Base-by-base conservation (phyloP, 2,888 invertebrate species). In the Agrotis clavis region DNA sequence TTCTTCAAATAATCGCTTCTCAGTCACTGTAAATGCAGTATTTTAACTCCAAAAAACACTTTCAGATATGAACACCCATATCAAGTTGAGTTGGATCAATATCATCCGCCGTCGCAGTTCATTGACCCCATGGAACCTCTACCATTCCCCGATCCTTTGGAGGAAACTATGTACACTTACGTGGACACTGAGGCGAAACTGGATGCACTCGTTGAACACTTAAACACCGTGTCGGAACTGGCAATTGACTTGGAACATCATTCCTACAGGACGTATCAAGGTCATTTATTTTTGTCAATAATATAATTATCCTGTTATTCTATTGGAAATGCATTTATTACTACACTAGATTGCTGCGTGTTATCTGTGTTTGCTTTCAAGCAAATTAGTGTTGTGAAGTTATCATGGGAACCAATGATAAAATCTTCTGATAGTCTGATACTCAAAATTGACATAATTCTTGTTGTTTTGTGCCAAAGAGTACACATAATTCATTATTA, bases 221-320 rank as follows among this genome's bases (percentile, higher is more conserved):
- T 99, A 74, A 95, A 96, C 56, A 93, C 93, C 1, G 97, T 97
- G n/a, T 93, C 95, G 3, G 98, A 98, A 90, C 97, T 99, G 67
- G 99, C 99, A 0, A 97, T 99, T 0, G 99, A 99, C 96, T 96
- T 99, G 64, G 98, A 98, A 96, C 99, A 99, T 93, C 99, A 99
- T 92, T 98, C 98, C 0, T 99, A 99, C 90, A 97, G 99, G 73
- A 98, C 98, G 0, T 99, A 98, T 92, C 98, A 98, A 96, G 99
- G 99, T 93, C 76, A 25, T n/a, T 11, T 9, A 13, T 45, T 72
- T 21, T 47, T 41, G 41, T 1, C 11, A 13, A 51, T n/a, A 4
- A n/a, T 9, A n/a, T n/a, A n/a, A n/a, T 65, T 1, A 45, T 1
- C 16, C 16, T 47, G 35, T 47, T 11, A 35, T 35, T n/a, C 2